Evolutionary conservation across 1,140 invertebrate genomes (phyloP).

Genomic region (Danaus melanippus): DNA sequence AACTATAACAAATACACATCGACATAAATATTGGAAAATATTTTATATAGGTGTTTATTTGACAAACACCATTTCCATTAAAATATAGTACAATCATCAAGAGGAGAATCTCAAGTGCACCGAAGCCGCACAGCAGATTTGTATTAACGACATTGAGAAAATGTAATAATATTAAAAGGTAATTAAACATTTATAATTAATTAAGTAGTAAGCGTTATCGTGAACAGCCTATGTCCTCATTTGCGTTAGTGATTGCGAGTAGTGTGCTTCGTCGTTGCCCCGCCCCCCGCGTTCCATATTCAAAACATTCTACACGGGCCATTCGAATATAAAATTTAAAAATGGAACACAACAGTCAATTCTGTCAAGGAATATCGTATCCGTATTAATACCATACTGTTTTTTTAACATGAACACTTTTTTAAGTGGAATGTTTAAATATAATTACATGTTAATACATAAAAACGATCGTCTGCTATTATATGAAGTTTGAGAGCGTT

Average conservation of each 20-base stretch:
- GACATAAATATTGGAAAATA: too few relatives aligned
- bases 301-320: slow-evolving; percentile 1
- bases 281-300: background rate
- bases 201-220: slow-evolving; percentile 28
- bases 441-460: background rate
- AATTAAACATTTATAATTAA: slow-evolving; percentile 17
- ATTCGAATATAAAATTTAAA: slow-evolving; percentile 1
- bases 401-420: too few relatives aligned
- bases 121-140: slow-evolving; percentile 10
- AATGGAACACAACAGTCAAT: background rate
- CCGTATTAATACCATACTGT: too few relatives aligned
- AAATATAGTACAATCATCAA: background rate
- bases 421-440: too few relatives aligned
- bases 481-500: background rate
- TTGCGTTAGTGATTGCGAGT: slow-evolving; percentile 7
- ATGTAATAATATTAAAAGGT: slow-evolving; percentile 17
- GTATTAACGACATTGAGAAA: slow-evolving; percentile 14
- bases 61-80: background rate
- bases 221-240: slow-evolving; percentile 14
- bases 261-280: slow-evolving; percentile 8
- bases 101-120: background rate
- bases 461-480: background rate
- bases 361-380: too few relatives aligned
- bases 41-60: too few relatives aligned
- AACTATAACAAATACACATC: too few relatives aligned